These are phyloP conservation scores for Catharus minimus DNA, from an alignment of 2,113 vertebrate species.

Conservation along the genomic window DNA sequence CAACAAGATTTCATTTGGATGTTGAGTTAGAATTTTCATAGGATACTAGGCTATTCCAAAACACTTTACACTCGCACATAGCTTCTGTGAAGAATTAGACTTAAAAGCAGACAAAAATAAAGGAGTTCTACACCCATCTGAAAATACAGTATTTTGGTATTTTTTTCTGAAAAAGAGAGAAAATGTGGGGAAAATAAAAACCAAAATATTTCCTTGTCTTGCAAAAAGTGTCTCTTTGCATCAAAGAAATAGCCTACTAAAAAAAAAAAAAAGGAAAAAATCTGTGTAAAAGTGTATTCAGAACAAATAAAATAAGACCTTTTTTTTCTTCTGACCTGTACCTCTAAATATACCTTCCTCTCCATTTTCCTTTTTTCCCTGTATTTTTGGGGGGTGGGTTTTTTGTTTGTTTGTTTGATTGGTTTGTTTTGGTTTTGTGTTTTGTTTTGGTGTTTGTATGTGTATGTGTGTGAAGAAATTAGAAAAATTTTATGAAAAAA, in stretches of 20 bases:
- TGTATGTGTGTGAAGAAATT: neutral
- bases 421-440: no score
- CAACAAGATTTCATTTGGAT: neutral
- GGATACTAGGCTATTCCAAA: neutral
- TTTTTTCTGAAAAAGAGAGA: neutral
- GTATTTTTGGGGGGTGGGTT: no score
- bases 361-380: neutral
- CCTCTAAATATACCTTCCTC: fast-evolving
- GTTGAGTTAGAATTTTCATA: neutral
- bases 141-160: neutral
- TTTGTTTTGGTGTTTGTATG: neutral
- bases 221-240: neutral
- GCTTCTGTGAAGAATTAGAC: neutral
- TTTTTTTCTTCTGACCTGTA: neutral
- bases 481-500: neutral
- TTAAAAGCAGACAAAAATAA: neutral
- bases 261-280: neutral
- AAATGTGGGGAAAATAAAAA: neutral
- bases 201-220: neutral
- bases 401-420: neutral
- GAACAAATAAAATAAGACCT: fast-evolving
- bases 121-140: neutral
- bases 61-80: fast-evolving
- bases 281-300: neutral
- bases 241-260: neutral